Evolutionary conservation across 2,113 vertebrate species (phyloP).

Genomic region (Nanorana parkeri): DNA sequence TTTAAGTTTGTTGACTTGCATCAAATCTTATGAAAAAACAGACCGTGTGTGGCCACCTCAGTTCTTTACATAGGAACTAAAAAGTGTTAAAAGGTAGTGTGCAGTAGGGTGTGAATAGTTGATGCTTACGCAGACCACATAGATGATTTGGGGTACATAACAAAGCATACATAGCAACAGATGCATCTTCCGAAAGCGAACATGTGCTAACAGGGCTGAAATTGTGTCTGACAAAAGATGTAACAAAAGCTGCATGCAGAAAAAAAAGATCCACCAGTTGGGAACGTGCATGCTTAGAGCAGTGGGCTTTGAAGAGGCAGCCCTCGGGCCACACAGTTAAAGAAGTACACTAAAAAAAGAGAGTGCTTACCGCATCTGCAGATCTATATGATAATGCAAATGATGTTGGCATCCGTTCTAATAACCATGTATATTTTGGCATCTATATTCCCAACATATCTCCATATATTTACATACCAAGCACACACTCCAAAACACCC

Average conservation of each 20-base stretch:
- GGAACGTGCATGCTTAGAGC: neutral
- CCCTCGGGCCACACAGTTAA: neutral
- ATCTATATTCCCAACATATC: conserved; percentile 48
- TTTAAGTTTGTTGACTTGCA: too few relatives aligned
- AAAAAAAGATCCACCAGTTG: neutral
- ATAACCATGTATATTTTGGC: conserved; percentile 35
- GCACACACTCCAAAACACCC: conserved; percentile 46
- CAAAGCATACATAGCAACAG: neutral
- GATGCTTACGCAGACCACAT: neutral
- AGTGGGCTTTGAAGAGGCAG: neutral
- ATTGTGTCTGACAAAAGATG: conserved; percentile 22
- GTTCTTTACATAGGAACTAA: too few relatives aligned
- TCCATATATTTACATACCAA: conserved; percentile 49
- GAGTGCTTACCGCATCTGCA: neutral
- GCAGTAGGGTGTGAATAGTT: too few relatives aligned
- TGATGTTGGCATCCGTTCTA: conserved; percentile 22
- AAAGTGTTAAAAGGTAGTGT: too few relatives aligned
- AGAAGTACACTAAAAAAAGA: neutral
- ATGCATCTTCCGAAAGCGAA: conserved; percentile 1
- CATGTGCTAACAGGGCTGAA: neutral
- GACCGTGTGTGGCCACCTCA: too few relatives aligned
- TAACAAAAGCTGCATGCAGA: conserved; percentile 22
- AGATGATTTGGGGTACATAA: neutral
- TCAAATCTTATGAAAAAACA: too few relatives aligned
- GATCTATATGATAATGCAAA: neutral